A percentile compares a stretch with the other conserved stretches of the same genome.
Conservation (phyloP, 2,113 vertebrate genomes). For the Hemichromis elongatus region DNA sequence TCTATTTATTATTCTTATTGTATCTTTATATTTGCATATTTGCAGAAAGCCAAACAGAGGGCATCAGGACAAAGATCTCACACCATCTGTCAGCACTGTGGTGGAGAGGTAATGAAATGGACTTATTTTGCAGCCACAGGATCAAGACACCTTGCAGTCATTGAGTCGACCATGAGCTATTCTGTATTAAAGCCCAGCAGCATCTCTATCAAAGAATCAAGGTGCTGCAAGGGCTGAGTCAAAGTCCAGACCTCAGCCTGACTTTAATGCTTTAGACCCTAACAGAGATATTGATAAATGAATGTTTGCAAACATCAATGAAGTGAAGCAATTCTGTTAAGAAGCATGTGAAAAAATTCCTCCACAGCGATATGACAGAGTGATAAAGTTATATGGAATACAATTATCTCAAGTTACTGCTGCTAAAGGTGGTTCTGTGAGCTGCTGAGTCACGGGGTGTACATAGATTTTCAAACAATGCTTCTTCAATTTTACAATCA, state of each 20-base stretch:
- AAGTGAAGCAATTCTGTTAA: neutral
- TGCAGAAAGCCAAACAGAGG: neutral
- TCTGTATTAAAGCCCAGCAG: neutral
- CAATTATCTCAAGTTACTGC: neutral
- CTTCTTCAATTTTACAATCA: neutral
- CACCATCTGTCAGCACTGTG: neutral
- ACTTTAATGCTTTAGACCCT: neutral
- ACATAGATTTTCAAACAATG: neutral
- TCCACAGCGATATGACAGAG: neutral
- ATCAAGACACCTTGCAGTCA: neutral
- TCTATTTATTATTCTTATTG: too few relatives aligned
- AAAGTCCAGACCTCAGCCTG: neutral
- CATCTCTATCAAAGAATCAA: neutral
- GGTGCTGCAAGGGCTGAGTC: neutral
- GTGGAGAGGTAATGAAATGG: neutral
- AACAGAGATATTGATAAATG: neutral
- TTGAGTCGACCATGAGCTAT: neutral
- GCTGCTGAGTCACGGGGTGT: neutral
- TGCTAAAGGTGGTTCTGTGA: neutral
- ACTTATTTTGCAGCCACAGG: neutral
- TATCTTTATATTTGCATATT: too few relatives aligned
- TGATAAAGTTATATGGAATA: neutral
- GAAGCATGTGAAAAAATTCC: neutral
- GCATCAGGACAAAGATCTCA: neutral
- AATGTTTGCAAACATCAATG: neutral